phyloP scores from a whole-genome alignment of 2,797 vertebrate genomes.

The Rhynchotus rufescens region DNA sequence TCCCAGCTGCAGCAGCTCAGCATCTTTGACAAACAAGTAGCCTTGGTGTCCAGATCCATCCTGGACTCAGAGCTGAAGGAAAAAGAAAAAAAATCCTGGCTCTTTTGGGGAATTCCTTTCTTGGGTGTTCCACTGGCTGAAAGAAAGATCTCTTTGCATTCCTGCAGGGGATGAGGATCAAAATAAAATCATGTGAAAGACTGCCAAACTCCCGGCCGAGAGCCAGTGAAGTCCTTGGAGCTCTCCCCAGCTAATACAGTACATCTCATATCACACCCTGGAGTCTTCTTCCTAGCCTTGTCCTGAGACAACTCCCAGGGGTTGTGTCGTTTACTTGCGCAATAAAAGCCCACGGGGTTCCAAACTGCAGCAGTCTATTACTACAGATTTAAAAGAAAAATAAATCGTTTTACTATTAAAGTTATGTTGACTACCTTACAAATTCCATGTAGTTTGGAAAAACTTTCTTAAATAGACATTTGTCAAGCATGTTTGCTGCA shows the following conservation, averaged over 20 bases:
- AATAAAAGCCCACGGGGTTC: neutral
- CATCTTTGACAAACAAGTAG: neutral
- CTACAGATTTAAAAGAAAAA: neutral
- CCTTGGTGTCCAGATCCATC: neutral
- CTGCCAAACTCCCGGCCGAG: neutral
- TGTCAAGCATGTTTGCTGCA: neutral
- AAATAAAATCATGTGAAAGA: neutral
- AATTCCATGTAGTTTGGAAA: neutral
- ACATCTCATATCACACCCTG: neutral
- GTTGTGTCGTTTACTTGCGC: neutral
- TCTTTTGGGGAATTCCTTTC: neutral
- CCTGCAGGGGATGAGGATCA: neutral
- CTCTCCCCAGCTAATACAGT: neutral
- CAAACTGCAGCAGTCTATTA: neutral
- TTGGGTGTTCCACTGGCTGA: neutral
- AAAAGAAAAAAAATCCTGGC: neutral
- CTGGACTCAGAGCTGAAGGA: neutral
- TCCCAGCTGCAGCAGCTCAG: neutral
- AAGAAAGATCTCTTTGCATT: neutral
- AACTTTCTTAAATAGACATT: neutral
- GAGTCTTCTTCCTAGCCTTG: neutral
- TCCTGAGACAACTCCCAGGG: slow-evolving; percentile 1
- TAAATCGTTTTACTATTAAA: neutral
- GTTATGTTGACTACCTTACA: neutral
- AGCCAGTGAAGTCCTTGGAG: neutral